Base-by-base conservation (phyloP, 2,888 invertebrate genomes). In the Agapetus fuscipes region DNA sequence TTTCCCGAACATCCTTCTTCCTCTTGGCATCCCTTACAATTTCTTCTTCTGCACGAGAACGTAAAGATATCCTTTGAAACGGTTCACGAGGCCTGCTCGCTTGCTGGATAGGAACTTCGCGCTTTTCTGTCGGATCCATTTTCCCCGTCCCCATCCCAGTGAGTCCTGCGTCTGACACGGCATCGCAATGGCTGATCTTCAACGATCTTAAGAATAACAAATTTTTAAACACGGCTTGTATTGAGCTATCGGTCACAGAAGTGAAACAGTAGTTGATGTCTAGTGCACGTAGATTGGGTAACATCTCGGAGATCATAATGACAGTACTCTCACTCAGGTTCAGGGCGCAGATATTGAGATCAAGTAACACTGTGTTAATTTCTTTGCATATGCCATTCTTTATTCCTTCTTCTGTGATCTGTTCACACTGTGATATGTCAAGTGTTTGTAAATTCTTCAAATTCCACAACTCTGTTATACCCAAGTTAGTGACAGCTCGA, bases 261-360 rank as follows among this genome's bases (percentile, higher is more conserved):
- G 74, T 76, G 48, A 78, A 76, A 54, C 83, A 83, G 49, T 74
- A 76, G 41, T 77, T 77, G 30, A 84, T 55, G 54, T 83, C 78
- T 14, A 85, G 61, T 14, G 66, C 58, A 1, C 61, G 66, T 29
- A 84, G 59, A 41, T 72, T 71, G 1, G 71, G 70, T 38, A 80
- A 60, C 48, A 64, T 67, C 50, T 70, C 67, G 6, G 78, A 74
- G 39, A 83, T 65, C 52, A 66, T 63, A 36, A 76, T 71, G 3
- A 83, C 60, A 17, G 76, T 72, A 47, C 62, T 64, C 53, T 83
- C 77, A 51, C 75, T 76, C 25, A 83, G 61, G 51, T 74, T 72
- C 20, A 80, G 56, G 34, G 73, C 71, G 43, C 72, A 72, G 34
- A 78, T 64, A 51, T 73, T 71, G 15, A 80, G 58, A 47, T 72